Base-by-base conservation (phyloP, 2,113 vertebrate genomes). In the Cepphus grylle region DNA sequence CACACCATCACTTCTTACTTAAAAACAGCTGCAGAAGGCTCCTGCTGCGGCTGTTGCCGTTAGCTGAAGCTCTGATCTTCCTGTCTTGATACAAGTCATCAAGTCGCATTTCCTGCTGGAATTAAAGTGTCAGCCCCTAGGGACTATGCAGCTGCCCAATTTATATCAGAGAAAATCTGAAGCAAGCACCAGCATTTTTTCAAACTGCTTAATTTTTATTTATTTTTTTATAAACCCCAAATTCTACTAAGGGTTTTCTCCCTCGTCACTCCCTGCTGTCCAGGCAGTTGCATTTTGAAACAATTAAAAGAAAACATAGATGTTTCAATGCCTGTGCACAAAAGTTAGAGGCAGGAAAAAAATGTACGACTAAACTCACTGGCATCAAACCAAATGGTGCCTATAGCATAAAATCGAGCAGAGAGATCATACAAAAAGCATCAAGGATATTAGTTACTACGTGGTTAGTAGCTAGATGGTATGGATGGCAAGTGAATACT, bases 11-110 rank as follows among this genome's bases (percentile, higher is more conserved):
- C 82, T 94, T 78, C 97, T 97, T 97, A 96, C 96, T 97, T 96
- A 91, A 95, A 96, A 97, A 91, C 96, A 97, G 96, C 97, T 97
- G 95, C 94, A 97, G 94, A 96, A 94, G 95, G 87, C 95, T 97
- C 97, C 96, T 94, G 96, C 96, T 97, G 97, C 0, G 91, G 91
- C 93, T 16, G 36, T 86, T 96, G 95, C 95, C 45, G 56, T 96
- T 95, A 96, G 95, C 96, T 96, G 94, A 85, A 97, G 96, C 97
- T 97, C 97, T 97, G 97, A 97, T 97, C 96, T 97, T 97, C 97
- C 95, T 97, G 95, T 94, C 96, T 97, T 97, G 96, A 97, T 96
- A 96, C 87, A 97, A 97, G 91, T 97, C 96, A 97, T 97, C 97
- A 97, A 96, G 93, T 87, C 79, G 12, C 93, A 96, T 97, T 97